These are phyloP conservation scores for Harpagus bidentatus DNA, from an alignment of 2,113 vertebrate species.

Conservation along the genomic window DNA sequence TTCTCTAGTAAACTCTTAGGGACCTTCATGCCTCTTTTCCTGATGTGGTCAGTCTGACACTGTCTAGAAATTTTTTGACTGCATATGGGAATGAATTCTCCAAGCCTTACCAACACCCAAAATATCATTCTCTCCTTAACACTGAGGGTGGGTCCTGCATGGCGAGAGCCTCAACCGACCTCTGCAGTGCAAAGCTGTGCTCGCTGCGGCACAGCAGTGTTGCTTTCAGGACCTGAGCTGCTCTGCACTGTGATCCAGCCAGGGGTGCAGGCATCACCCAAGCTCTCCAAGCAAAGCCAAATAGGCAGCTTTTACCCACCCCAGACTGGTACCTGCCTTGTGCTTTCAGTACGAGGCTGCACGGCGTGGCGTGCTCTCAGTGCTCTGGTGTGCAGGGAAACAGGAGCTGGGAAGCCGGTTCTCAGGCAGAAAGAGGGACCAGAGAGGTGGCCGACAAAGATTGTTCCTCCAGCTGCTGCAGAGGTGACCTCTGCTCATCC, in stretches of 20 bases:
- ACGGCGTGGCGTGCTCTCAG: rapidly evolving
- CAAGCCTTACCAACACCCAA: neutral
- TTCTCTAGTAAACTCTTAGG: neutral
- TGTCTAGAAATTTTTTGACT: neutral
- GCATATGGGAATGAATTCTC: neutral
- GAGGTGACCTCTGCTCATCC: neutral
- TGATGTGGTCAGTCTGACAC: neutral
- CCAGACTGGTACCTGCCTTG: neutral
- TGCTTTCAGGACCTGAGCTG: neutral
- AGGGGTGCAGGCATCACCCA: neutral
- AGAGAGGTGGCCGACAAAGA: neutral
- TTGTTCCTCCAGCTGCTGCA: neutral
- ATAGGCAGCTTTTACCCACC: neutral
- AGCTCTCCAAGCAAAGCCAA: neutral
- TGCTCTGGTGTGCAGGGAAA: neutral
- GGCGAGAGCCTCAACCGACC: neutral
- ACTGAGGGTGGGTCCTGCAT: neutral
- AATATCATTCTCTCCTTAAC: neutral
- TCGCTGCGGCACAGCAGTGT: neutral
- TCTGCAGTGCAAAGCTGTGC: neutral
- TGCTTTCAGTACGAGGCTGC: neutral
- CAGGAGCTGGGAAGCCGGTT: neutral
- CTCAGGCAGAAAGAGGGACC: neutral
- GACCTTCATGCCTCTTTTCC: neutral
- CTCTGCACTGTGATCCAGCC: neutral